phyloP scores from a whole-genome alignment of 2,113 vertebrate species.

The Anas platyrhynchos region DNA sequence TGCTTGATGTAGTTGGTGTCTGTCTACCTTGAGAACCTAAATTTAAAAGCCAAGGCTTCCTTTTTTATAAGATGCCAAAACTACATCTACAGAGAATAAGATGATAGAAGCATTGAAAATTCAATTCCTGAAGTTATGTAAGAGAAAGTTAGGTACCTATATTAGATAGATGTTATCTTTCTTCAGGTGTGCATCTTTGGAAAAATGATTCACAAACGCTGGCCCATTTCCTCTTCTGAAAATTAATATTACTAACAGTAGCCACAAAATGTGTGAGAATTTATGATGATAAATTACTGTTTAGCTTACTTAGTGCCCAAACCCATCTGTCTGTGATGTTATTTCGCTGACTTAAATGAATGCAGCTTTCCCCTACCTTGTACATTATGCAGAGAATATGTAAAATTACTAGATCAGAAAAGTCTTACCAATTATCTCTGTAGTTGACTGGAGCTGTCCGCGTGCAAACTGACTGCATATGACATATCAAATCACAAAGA shows the following conservation, averaged over 20 bases:
- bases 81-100: background rate
- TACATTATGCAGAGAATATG: fast-evolving
- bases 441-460: background rate
- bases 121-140: background rate
- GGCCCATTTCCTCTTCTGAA: background rate
- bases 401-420: background rate
- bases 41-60: background rate
- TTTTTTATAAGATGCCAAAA: background rate
- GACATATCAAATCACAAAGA: background rate
- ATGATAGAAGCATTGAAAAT: background rate
- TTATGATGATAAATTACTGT: background rate
- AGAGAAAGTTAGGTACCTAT: background rate
- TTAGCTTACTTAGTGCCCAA: background rate
- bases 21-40: background rate
- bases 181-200: background rate
- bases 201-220: background rate
- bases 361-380: background rate
- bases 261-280: background rate
- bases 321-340: background rate
- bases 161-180: background rate
- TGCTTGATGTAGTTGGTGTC: background rate
- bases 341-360: background rate
- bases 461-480: background rate
- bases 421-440: background rate
- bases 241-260: background rate